A percentile compares a stretch with the other conserved stretches of the same genome.
Conservation (phyloP, 37 sponge, comb jelly and placozoan species). For the Halisarca cf. caerulea region DNA sequence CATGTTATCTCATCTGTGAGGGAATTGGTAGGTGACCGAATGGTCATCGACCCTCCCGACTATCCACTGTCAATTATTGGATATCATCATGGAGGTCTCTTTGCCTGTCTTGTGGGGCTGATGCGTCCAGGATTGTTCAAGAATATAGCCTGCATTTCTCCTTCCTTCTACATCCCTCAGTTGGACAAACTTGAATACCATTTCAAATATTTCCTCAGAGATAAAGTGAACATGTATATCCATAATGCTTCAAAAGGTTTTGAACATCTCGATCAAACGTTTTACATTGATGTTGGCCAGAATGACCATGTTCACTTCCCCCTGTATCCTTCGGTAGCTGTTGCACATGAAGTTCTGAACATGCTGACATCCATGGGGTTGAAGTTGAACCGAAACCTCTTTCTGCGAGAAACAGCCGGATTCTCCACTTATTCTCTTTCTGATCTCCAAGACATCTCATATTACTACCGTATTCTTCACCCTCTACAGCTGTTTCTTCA, state of each 20-base stretch:
- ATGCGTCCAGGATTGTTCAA: constrained; percentile 47
- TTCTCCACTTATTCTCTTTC: background rate
- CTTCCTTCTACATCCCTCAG: constrained; percentile 23
- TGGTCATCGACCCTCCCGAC: constrained; percentile 37
- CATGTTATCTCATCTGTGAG: constrained; percentile 32
- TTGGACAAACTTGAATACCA: background rate
- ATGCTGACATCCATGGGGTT: too few relatives aligned
- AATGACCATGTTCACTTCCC: background rate
- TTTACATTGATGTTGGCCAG: background rate
- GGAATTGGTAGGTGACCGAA: constrained; percentile 24
- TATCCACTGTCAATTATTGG: constrained; percentile 61
- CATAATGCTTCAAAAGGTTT: background rate
- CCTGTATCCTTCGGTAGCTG: background rate
- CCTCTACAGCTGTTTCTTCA: background rate
- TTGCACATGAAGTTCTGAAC: background rate
- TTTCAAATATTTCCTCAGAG: background rate
- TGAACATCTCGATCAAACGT: background rate
- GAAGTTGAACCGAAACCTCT: background rate
- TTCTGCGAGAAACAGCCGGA: background rate
- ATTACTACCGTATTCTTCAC: background rate
- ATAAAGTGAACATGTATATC: background rate
- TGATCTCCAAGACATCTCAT: background rate
- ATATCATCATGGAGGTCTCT: constrained; percentile 46
- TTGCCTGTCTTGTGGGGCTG: constrained; percentile 69
- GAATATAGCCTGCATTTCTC: constrained; percentile 68